Evolutionary conservation across 2,797 vertebrate species (phyloP), one percentile per base, ranked within the genome.

Genomic region (Manis javanica): DNA sequence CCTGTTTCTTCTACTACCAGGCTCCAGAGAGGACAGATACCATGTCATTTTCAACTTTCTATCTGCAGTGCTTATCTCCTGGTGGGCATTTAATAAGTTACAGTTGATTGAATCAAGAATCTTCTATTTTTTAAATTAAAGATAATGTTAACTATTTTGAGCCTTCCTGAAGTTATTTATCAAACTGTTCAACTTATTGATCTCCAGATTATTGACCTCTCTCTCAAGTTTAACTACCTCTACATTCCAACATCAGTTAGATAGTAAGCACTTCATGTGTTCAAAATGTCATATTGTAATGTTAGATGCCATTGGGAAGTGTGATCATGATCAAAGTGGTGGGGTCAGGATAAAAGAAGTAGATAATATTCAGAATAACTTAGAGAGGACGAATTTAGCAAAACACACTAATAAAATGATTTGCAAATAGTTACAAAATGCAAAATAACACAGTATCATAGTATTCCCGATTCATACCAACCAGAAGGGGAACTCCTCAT

Each of bases 111-210:
- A 83, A 79, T 92, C 39, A 85, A 66, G 3, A 57, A 53, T 74
- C 69, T 69, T 39, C 14, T 59, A 11, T 26, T 69, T 90, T 90
- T 51, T 64, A 42, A 91, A 89, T 66, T 72, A 31, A 86, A 53
- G 39, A 72, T 89, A 77, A 68, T 82, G n/a, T 71, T 93, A 91
- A 91, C 24, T 95, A 87, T 79, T 83, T 95, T 77, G n/a, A 68
- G n/a, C 49, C 23, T 55, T 69, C 24, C 24, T 79, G 10, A 19
- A 82, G 53, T 91, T 93, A 66, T 55, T 92, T 24, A 5, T 95
- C 31, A 42, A 37, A 16, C 53, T 95, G 1, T 78, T 69, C 10
- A 63, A 53, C 13, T 68, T 95, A 59, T 59, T 72, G 88, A 39
- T 87, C n/a, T 88, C 63, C n/a, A 77, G 49, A 92, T 59, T 75